A percentile compares a stretch with the other conserved stretches of the same genome.
These are phyloP conservation scores for Drosophila oshimai DNA, from an alignment of 1,140 invertebrate genomes.

Conservation along the genomic window DNA sequence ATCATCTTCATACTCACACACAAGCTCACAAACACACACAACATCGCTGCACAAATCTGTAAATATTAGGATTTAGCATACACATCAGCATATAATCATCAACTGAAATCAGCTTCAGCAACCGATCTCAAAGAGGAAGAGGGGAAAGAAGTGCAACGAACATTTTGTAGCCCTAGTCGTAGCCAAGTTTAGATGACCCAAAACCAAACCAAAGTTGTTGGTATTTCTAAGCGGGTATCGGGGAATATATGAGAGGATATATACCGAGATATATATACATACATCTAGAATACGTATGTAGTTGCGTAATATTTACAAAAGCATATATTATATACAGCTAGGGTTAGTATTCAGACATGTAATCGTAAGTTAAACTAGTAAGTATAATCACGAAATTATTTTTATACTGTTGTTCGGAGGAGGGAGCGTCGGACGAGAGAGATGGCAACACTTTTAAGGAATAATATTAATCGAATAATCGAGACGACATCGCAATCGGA, in stretches of 20 bases:
- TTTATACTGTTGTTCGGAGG: slow-evolving; percentile 69
- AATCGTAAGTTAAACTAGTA: slow-evolving; percentile 68
- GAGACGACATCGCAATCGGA: slow-evolving; percentile 45
- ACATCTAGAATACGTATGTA: slow-evolving; percentile 70
- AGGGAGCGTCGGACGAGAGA: slow-evolving; percentile 10
- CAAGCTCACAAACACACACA: slow-evolving; percentile 8
- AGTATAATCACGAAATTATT: slow-evolving; percentile 75
- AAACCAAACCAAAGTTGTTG: slow-evolving; percentile 42
- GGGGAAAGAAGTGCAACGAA: slow-evolving; percentile 67
- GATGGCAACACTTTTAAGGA: slow-evolving; percentile 53
- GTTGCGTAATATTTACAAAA: slow-evolving; percentile 73
- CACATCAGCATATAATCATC: slow-evolving; percentile 36
- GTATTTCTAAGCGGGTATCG: slow-evolving; percentile 44
- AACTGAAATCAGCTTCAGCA: slow-evolving; percentile 80
- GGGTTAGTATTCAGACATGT: slow-evolving; percentile 40
- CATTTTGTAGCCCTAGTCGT: slow-evolving; percentile 63
- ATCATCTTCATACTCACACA: slow-evolving; percentile 22
- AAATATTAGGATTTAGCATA: slow-evolving; percentile 28
- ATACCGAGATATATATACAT: slow-evolving; percentile 47
- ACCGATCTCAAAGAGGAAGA: slow-evolving; percentile 73
- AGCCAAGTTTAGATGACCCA: slow-evolving; percentile 61
- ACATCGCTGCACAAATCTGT: slow-evolving; percentile 47
- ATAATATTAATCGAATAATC: slow-evolving; percentile 56
- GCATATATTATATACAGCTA: slow-evolving; percentile 57
- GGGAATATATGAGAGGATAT: slow-evolving; percentile 31